Base-by-base conservation (phyloP, 1,140 invertebrate species). In the Phocides pigmalion region DNA sequence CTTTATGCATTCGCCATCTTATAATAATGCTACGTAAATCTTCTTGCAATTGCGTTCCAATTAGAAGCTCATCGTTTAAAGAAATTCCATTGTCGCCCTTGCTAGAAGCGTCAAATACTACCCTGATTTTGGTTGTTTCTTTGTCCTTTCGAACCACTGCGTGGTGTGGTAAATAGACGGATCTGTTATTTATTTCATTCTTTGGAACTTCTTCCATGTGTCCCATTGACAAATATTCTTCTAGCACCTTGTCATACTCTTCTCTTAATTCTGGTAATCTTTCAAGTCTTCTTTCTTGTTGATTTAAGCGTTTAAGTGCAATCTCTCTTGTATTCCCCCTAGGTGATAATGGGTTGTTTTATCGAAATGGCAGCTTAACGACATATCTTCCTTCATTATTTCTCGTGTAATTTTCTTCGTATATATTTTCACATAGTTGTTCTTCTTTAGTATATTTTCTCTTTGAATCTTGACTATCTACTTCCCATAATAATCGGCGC, bases 91-190 rank as follows among this genome's bases (percentile, higher is more conserved):
- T 81, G 2, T 62, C 42, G 3, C 82, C 79, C 58, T 82, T 80
- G 5, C 62, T 73, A 14, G 90, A 90, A 0, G 78, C 84, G 20
- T 84, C 74, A 54, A 82, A 82, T 12, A 84, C 68, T 59, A 85
- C 68, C 54, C 76, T 44, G 2, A 77, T 12, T 62, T 74, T 77
- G 3, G 76, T 80, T 0, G 71, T 83, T 12, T 70, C 63, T 9
- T 68, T 84, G 22, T 80, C 65, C n/a, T 70, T 61, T 61, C 70
- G 59, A 4, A 83, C 11, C 2, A 84, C 78, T 5, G 76, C 64
- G 46, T 81, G 76, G 56, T 84, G 78, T 12, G 70, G 72, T 49
- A 84, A 22, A 51, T 81, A 81, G 6, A 74, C 62, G 32, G 71
- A 51, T 3, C 15, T 37, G 46, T 76, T 68, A 3, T 68, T 14